Evolutionary conservation across 2,888 invertebrate genomes (phyloP), one percentile per base, ranked within the genome.

Genomic region (Erebia ligea): DNA sequence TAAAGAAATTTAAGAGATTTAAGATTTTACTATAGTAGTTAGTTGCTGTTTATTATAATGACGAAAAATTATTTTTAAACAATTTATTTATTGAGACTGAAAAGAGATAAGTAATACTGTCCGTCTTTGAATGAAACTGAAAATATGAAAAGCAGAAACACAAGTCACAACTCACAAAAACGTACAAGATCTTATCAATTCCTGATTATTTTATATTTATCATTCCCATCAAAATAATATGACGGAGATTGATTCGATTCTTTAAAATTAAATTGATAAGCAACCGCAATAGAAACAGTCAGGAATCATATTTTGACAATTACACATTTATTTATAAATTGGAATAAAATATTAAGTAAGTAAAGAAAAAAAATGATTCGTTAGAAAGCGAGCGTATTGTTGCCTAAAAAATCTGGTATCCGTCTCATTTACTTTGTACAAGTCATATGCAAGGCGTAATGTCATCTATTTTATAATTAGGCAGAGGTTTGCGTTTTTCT

Each of bases 391-490:
- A 13, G 13, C 11, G 45, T 17, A 52, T 17, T 50, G 52, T 8
- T 17, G 8, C 11, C 1, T 42, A 19, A 34, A 15, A 62, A 19
- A 21, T 65, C 8, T 56, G 19, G 40, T 17, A 42, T 15, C 54
- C 40, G 42, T 40, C 54, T 65, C 65, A 15, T 17, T 42, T 1
- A 56, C 65, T 52, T 52, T 42, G 34, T 56, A 13, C 17, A 34
- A 67, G 67, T 67, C 56, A 65, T 70, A 54, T 54, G 17, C 13
- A 45, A 73, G 64, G 66, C 61, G 70, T 70, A 68, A 73, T 73
- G 67, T 70, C 68, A 73, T 25, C 61, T 63, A 65, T 68, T 73
- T 56, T 34, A 3, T 70, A 73, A 73, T 68, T 65, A 68, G 65
- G 65, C 65, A 65, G 68, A 65, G 70, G 42, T 64, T 19, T 67